Evolutionary conservation across 2,797 vertebrate genomes (phyloP), one percentile per base, ranked within the genome.

Genomic region (Myoxocephalus aenaeus): DNA sequence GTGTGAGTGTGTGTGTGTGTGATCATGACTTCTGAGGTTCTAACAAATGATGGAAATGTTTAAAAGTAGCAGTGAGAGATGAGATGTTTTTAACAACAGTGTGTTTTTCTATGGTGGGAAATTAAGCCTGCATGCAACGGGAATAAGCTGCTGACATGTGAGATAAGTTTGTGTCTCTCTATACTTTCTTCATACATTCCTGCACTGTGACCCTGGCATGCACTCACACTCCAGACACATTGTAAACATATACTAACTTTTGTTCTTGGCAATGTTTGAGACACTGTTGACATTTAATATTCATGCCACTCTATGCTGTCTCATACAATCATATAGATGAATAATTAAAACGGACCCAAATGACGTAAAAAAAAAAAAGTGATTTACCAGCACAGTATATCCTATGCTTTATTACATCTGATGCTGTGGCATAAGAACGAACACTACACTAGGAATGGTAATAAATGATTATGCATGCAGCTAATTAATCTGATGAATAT

Each of bases 401-500:
- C 87, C 86, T 86, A 88, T 92, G 86, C 89, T 93, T 93, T 94
- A 93, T 94, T 93, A 92, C 89, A 89, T 92, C 84, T 90, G 91
- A 92, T 91, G 82, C 87, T 68, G 84, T 89, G 86, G 87, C 86
- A 86, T 87, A 90, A 80, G 87, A 91, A 81, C 54, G 88, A 91
- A 89, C 83, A 87, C 90, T 85, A 92, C 84, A 83, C 90, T 70
- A 91, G 81, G 84, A 93, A 91, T 92, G 88, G 92, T 92, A 92
- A 93, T 92, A 94, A 94, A 94, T 94, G 90, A 94, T 93, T 94
- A 93, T 94, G 93, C 92, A 92, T 94, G 93, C 92, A 91, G 92
- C 92, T 94, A 94, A 94, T 94, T 94, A 94, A 93, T 93, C 91
- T 91, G 90, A 94, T 94, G 94, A 94, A 94, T 94, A 94, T 94